These are phyloP conservation scores for Lithophane leautieri DNA, from an alignment of 2,888 invertebrate species.

Conservation along the genomic window DNA sequence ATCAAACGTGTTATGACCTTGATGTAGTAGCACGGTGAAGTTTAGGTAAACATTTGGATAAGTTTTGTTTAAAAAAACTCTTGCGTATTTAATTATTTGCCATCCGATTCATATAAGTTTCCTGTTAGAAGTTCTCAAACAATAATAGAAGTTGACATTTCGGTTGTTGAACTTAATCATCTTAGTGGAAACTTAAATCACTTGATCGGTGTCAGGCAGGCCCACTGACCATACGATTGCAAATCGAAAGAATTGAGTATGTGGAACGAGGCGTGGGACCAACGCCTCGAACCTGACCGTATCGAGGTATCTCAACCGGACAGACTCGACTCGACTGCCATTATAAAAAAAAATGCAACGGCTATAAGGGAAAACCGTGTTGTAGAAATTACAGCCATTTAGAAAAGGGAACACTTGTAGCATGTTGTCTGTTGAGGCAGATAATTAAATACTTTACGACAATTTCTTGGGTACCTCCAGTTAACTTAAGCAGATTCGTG, in stretches of 20 bases:
- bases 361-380: constrained; percentile 77
- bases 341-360: constrained; percentile 76
- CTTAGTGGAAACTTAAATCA: constrained; percentile 55
- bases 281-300: constrained; percentile 86
- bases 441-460: constrained; percentile 55
- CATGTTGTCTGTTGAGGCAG: constrained; percentile 43
- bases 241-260: constrained; percentile 79
- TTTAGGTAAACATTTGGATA: constrained; percentile 66
- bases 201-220: constrained; percentile 70
- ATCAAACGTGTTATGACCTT: constrained; percentile 72
- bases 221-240: constrained; percentile 75
- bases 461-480: constrained; percentile 57
- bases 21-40: constrained; percentile 60
- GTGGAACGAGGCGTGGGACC: constrained; percentile 86
- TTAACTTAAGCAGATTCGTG: constrained; percentile 78
- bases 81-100: constrained; percentile 30
- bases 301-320: constrained; percentile 89
- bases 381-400: constrained; percentile 74
- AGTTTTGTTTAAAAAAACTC: constrained; percentile 45
- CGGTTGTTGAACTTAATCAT: constrained; percentile 47
- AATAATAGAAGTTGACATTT: constrained; percentile 13
- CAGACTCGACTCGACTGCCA: constrained; percentile 82
- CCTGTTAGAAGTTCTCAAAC: constrained; percentile 17
- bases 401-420: constrained; percentile 68
- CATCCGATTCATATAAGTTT: constrained; percentile 34